Evolutionary conservation across 2,888 invertebrate species (phyloP).

Genomic region (Drosophila monieri): DNA sequence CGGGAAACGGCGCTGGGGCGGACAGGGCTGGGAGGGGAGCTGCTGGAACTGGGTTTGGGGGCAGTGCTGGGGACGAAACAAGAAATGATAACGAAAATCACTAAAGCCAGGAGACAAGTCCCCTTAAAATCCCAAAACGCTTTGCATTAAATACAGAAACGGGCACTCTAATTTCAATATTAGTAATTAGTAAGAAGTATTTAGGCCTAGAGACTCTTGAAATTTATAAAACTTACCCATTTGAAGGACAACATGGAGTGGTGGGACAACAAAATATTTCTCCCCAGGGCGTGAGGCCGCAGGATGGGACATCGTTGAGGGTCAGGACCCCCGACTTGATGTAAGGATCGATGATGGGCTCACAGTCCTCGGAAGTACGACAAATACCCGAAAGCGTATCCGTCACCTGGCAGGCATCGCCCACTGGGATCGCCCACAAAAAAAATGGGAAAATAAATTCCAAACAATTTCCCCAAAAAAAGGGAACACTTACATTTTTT

Average conservation of each 20-base stretch:
- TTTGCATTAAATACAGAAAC: too few relatives aligned
- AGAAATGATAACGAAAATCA: not conserved
- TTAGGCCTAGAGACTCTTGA: too few relatives aligned
- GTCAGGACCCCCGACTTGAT: slow-evolving; percentile 51
- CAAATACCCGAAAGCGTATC: slow-evolving; percentile 64
- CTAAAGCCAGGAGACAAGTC: not conserved
- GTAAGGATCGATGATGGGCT: slow-evolving; percentile 41
- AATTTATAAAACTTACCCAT: slow-evolving; percentile 5
- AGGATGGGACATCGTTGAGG: slow-evolving; percentile 60
- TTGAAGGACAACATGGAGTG: slow-evolving; percentile 47
- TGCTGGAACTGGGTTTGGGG: slow-evolving; percentile 2
- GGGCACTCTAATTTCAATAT: too few relatives aligned
- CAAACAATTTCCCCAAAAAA: not conserved
- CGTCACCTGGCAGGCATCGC: slow-evolving; percentile 50
- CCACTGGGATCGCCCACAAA: slow-evolving; percentile 38
- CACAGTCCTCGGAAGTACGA: slow-evolving; percentile 55
- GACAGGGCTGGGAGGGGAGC: slow-evolving; percentile 6
- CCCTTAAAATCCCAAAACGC: too few relatives aligned
- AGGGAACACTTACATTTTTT: not conserved
- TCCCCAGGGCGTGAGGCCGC: slow-evolving; percentile 60
- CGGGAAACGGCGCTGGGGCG: slow-evolving; percentile 54
- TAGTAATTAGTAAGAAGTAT: too few relatives aligned
- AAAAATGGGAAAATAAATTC: too few relatives aligned
- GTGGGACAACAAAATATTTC: slow-evolving; percentile 79
- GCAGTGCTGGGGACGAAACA: slow-evolving; percentile 10